Evolutionary conservation across 2,797 vertebrate genomes (phyloP).

Genomic region (Pogonophryne albipinna): DNA sequence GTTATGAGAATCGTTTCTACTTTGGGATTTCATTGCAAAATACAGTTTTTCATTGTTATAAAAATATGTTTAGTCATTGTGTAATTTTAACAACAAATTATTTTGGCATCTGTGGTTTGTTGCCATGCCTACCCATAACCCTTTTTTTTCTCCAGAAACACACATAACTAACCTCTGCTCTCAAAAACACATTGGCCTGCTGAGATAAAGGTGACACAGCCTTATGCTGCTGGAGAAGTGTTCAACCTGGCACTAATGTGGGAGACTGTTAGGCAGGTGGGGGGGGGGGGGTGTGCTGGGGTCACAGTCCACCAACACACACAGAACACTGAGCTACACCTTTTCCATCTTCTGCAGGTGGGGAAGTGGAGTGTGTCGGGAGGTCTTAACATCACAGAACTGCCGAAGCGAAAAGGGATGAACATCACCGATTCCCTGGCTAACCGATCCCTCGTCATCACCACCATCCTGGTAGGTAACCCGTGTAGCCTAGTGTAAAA

Average conservation of each 20-base stretch:
- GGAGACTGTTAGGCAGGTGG: constrained; percentile 45
- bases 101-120: constrained; percentile 36
- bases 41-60: background rate
- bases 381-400: constrained; percentile 96
- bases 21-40: background rate
- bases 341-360: constrained; percentile 86
- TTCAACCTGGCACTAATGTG: constrained; percentile 71
- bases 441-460: constrained; percentile 96
- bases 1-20: background rate
- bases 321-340: constrained; percentile 60
- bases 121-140: constrained; percentile 25
- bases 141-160: constrained; percentile 33
- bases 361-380: constrained; percentile 95
- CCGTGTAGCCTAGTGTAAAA: constrained; percentile 15
- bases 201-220: constrained; percentile 69
- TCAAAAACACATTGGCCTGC: constrained; percentile 44
- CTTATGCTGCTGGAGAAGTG: constrained; percentile 74
- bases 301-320: constrained; percentile 63
- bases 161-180: constrained; percentile 36
- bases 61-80: background rate
- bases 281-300: constrained; percentile 50
- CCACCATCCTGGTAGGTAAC: constrained; percentile 94
- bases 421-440: constrained; percentile 98
- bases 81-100: background rate
- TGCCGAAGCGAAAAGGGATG: constrained; percentile 92